Base-by-base conservation (phyloP, 2,113 vertebrate genomes). In the Tapirus terrestris region DNA sequence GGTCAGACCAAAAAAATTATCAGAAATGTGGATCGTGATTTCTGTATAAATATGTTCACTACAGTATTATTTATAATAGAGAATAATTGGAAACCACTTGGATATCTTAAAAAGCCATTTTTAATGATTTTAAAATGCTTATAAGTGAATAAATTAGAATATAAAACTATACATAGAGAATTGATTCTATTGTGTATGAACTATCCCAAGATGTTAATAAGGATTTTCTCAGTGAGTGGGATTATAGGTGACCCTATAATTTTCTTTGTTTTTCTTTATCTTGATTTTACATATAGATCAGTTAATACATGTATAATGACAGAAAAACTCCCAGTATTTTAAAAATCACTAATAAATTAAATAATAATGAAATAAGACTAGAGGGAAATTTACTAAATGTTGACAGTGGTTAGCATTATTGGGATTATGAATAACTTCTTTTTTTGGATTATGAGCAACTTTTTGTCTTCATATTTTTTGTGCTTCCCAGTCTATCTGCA, bases 301-400 rank as follows among this genome's bases (percentile, higher is more conserved):
- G 48, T 2, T 91, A 21, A 75, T 36, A 93, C 4, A 33, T 77
- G 31, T 97, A 53, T 60, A 95, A 77, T 82, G 39, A 45, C 73
- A 93, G 53, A 83, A 81, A 60, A 95, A 56, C 43, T 70, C 13
- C n/a, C 29, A 63, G 43, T 76, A 70, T 75, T 68, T 48, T 6
- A 68, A 83, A 80, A 84, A 58, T 67, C 16, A 76, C 27, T 68
- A 45, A 61, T 81, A 72, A 76, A 43, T 87, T 86, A 87, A 77
- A 45, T 80, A 70, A 31, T 16, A 75, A 53, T 3, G 80, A 67
- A 86, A 45, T 60, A 81, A 87, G 36, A 63, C 14, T 45, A 91
- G 48, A 53, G 29, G 14, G 18, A 94, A 96, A 68, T 89, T 92
- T 95, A n/a, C 77, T 80, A 76, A 68, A 70, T 95, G 31, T 94